A percentile compares a stretch with the other conserved stretches of the same genome.
Evolutionary conservation across 2,113 vertebrate genomes (phyloP).

Genomic region (Camelus dromedarius): DNA sequence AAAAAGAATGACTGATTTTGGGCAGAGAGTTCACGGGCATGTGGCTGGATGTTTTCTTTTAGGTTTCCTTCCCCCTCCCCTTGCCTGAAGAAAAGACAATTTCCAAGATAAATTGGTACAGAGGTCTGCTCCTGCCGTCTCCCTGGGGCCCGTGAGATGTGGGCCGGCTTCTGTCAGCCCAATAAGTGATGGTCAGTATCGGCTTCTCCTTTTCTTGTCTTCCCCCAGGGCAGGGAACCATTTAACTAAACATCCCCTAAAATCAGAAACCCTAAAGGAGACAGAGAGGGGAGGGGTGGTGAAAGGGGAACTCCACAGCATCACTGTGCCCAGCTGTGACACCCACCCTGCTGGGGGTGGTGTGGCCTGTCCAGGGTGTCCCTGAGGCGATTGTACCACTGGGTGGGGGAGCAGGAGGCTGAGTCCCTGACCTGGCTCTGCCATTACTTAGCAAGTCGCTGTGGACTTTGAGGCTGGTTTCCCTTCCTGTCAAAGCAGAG

Average conservation of each 20-base stretch:
- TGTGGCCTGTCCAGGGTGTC: not conserved
- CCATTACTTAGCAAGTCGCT: not conserved
- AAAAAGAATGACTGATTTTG: conserved; percentile 89
- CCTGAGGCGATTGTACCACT: not conserved
- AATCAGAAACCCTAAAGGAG: not conserved
- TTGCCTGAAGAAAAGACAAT: conserved; percentile 62
- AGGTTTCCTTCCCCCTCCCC: conserved; percentile 64
- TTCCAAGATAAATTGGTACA: not conserved
- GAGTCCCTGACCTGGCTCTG: not conserved
- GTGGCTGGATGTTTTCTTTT: conserved; percentile 66
- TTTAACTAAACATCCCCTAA: not conserved
- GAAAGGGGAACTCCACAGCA: not conserved
- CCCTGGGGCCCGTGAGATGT: not conserved
- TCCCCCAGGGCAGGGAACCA: not conserved
- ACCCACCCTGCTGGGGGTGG: not conserved
- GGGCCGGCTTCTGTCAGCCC: not conserved
- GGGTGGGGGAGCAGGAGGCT: not conserved
- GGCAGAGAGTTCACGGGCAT: conserved; percentile 80
- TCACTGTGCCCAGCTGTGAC: accelerated
- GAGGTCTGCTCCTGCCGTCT: conserved; percentile 31
- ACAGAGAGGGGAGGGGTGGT: accelerated
- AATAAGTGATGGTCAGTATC: not conserved
- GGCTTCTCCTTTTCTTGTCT: not conserved
- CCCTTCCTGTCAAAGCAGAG: not conserved
- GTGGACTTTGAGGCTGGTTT: not conserved